Percentiles rank a stretch among this genome's conserved stretches.
Evolutionary conservation across 2,888 invertebrate species (phyloP).

Genomic region (Leuctra nigra): DNA sequence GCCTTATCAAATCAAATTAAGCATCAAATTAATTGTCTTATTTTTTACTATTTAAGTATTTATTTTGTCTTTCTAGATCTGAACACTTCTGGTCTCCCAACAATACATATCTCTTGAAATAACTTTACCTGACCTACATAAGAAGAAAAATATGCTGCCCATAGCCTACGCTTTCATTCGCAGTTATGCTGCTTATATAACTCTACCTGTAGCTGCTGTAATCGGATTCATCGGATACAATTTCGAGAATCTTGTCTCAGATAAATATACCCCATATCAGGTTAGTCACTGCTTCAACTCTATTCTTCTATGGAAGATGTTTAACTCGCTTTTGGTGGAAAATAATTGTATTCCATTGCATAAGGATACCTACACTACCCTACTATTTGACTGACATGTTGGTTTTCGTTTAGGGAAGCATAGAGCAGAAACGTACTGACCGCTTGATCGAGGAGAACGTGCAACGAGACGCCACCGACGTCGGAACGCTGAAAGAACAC

Average conservation of each 20-base stretch:
- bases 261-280: slow-evolving; percentile 40
- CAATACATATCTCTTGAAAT: too few species aligned
- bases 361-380: slow-evolving; percentile 19
- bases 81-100: too few species aligned
- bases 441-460: slow-evolving; percentile 53
- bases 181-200: slow-evolving; percentile 69
- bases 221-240: slow-evolving; percentile 85
- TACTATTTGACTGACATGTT: slow-evolving; percentile 22
- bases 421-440: slow-evolving; percentile 67
- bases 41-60: too few species aligned
- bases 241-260: slow-evolving; percentile 51
- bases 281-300: background rate
- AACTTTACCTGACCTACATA: background rate
- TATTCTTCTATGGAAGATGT: too few species aligned
- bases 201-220: slow-evolving; percentile 73
- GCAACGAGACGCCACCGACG: slow-evolving; percentile 51
- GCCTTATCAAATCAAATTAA: too few species aligned
- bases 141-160: background rate
- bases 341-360: background rate
- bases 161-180: slow-evolving; percentile 34
- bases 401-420: slow-evolving; percentile 50
- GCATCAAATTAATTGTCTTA: too few species aligned
- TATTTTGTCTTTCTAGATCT: too few species aligned
- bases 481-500: slow-evolving; percentile 60
- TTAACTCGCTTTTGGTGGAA: background rate